Evolutionary conservation across 1,140 invertebrate species (phyloP), one percentile per base, ranked within the genome.

Genomic region (Caenorhabditis latens): DNA sequence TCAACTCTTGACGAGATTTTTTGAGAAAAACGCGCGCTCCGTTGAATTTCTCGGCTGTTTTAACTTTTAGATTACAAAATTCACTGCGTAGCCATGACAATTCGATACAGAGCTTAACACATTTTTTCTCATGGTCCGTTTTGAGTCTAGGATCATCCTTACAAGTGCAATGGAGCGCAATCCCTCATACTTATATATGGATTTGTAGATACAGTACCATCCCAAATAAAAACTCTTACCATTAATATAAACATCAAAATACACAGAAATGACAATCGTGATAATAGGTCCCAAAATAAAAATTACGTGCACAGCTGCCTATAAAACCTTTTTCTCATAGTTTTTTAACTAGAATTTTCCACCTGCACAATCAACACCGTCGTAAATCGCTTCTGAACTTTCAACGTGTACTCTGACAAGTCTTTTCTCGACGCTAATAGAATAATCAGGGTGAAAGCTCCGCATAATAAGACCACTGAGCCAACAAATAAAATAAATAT

Each of bases 381-480:
- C 11, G 61, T 65, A 65, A 65, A 65, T 24, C 4, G 32, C 11
- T 65, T 65, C 61, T 65, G 61, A 65, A 42, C 61, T 42, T 42
- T 65, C 61, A 65, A 40, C 21, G 61, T 65, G 11, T 40, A 40
- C 11, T 42, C 11, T 40, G 61, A 65, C 16, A 65, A 65, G 40
- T 65, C 24, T 40, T 65, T 65, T 65, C 61, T 32, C 32, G 61
- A 65, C 8, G 61, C 21, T 40, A 65, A 40, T 13, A 65, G 32
- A 40, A 65, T 65, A 7, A 65, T 4, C 7, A 65, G 32, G 2
- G 61, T 65, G 40, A 65, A 65, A 9, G 24, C 61, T 6, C 61
- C 61, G n/a, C 61, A 65, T 42, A 65, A 40, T 42, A 65, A 40
- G 40, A 65, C 61, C 4, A 65, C 61, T 11, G 61, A 65, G n/a